Evolutionary conservation across 2,888 invertebrate species (phyloP).

Genomic region (Pegoplata infirma): DNA sequence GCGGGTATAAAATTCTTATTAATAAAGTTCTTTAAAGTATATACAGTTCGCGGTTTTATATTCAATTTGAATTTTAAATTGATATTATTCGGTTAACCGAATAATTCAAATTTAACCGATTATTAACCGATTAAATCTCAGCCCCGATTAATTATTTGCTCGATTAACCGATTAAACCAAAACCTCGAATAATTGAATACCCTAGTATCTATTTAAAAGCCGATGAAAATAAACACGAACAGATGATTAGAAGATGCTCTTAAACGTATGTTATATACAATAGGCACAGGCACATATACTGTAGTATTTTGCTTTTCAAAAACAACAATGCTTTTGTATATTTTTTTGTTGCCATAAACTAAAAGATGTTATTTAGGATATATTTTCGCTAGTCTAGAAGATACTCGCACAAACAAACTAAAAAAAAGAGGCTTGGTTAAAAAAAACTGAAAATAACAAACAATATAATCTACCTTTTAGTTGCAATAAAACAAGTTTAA

Average conservation of each 20-base stretch:
- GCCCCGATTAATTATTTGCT: too few relatives aligned
- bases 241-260: conserved; percentile 23
- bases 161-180: too few relatives aligned
- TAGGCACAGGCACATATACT: not conserved
- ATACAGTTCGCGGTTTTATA: too few relatives aligned
- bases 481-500: not conserved
- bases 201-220: conserved; percentile 36
- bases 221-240: conserved; percentile 45
- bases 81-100: too few relatives aligned
- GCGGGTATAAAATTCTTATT: too few relatives aligned
- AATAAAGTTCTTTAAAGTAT: too few relatives aligned
- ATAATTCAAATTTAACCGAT: too few relatives aligned
- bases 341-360: not conserved
- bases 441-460: not conserved
- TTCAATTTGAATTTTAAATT: too few relatives aligned
- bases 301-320: not conserved
- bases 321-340: conserved; percentile 6
- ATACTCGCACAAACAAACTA: not conserved
- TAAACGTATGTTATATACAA: too few relatives aligned
- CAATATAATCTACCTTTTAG: not conserved
- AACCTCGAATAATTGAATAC: too few relatives aligned
- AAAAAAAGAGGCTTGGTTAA: not conserved
- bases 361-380: not conserved
- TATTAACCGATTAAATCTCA: too few relatives aligned
- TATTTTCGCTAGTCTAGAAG: not conserved